Conservation (phyloP, 2,888 invertebrate genomes). For the Cephus spinipes region DNA sequence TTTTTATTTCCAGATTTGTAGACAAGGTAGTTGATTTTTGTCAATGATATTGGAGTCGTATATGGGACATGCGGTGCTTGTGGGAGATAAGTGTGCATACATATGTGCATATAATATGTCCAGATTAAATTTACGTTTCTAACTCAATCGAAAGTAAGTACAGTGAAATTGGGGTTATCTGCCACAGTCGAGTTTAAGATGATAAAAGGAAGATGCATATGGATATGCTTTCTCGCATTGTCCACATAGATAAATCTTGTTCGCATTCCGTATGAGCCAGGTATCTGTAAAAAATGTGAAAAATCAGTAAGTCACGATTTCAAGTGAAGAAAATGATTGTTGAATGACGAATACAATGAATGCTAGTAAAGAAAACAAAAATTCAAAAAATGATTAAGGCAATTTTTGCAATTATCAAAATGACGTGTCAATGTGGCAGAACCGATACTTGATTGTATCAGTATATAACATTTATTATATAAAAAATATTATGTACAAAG, state of each 20-base stretch:
- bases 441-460: constrained; percentile 6
- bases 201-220: constrained; percentile 69
- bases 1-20: not conserved
- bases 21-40: not conserved
- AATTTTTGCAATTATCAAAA: not conserved
- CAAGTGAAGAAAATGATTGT: not conserved
- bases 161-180: constrained; percentile 62
- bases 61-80: constrained; percentile 35
- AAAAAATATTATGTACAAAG: constrained; percentile 9
- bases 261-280: constrained; percentile 16
- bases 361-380: not conserved
- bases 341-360: not conserved
- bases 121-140: constrained; percentile 62
- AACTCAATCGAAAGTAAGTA: constrained; percentile 59
- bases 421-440: constrained; percentile 8
- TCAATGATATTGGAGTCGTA: not conserved
- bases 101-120: constrained; percentile 39
- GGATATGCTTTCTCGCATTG: constrained; percentile 72
- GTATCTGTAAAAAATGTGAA: constrained; percentile 40
- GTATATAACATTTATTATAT: constrained; percentile 14
- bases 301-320: constrained; percentile 22
- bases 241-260: constrained; percentile 59
- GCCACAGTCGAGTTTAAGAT: constrained; percentile 64
- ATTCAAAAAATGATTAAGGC: not conserved
- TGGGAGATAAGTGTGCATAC: constrained; percentile 50